phyloP scores from a whole-genome alignment of 2,113 vertebrate genomes.

The Haliaeetus leucogaster region DNA sequence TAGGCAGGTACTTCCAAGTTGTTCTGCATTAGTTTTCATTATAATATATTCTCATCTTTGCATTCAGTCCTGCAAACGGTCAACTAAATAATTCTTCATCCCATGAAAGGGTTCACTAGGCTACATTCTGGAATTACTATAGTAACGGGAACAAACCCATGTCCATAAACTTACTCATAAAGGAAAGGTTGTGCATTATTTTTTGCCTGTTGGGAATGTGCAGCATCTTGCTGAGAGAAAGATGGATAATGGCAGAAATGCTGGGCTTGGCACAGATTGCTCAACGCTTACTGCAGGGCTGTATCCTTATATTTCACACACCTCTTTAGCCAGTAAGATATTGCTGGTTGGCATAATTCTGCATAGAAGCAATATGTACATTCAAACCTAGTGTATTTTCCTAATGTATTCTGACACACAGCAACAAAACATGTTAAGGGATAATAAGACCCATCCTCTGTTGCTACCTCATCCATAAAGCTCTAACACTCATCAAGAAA shows the following conservation, averaged over 20 bases:
- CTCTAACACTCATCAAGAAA: not conserved
- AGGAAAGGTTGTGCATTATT: not conserved
- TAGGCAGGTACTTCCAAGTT: not conserved
- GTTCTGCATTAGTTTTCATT: not conserved
- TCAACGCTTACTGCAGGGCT: not conserved
- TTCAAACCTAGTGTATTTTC: not conserved
- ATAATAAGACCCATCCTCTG: not conserved
- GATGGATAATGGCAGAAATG: not conserved
- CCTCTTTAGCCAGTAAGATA: not conserved
- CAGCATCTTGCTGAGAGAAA: not conserved
- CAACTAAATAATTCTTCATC: not conserved
- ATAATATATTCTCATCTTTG: not conserved
- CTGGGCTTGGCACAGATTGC: not conserved
- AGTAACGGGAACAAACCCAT: not conserved
- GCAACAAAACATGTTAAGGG: not conserved
- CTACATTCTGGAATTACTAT: not conserved
- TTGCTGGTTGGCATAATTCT: not conserved
- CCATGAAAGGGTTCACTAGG: not conserved
- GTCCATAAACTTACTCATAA: not conserved
- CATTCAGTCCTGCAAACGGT: not conserved
- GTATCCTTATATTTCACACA: rapidly evolving
- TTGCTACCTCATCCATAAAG: not conserved
- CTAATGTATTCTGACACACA: not conserved
- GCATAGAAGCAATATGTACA: rapidly evolving
- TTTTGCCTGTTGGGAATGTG: not conserved